Percentiles rank a stretch among this genome's conserved stretches.
phyloP scores from a whole-genome alignment of 2,113 vertebrate species.

The Oostethus manadensis region DNA sequence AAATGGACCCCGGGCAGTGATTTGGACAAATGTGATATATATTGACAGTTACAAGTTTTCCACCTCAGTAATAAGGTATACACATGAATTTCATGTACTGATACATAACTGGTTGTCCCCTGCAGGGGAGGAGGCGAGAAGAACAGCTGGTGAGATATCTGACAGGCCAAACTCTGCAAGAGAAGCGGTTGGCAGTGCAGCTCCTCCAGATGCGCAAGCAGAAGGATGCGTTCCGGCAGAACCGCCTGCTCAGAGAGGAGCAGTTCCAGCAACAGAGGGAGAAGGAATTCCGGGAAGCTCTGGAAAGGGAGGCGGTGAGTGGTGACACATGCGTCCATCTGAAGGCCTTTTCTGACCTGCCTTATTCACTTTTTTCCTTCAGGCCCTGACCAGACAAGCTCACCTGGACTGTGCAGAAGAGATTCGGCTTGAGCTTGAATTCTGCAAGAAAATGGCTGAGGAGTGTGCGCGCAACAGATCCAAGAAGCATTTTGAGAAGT shows the following conservation, averaged over 20 bases:
- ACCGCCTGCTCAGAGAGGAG: constrained; percentile 83
- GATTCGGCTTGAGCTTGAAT: constrained; percentile 71
- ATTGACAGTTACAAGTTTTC: too few relatives aligned
- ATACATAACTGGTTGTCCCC: neutral
- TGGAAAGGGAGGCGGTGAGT: constrained; percentile 86
- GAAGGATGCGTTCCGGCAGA: constrained; percentile 85
- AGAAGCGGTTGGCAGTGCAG: constrained; percentile 80
- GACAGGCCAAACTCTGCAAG: constrained; percentile 85
- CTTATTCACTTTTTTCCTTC: constrained; percentile 11
- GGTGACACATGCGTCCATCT: constrained; percentile 11
- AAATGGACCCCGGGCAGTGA: too few relatives aligned
- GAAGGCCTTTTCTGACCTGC: neutral
- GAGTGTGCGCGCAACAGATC: constrained; percentile 73
- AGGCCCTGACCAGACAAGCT: constrained; percentile 82
- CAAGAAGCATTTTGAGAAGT: constrained; percentile 77
- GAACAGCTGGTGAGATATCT: constrained; percentile 83
- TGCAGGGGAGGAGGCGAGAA: constrained; percentile 76
- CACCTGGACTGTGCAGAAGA: constrained; percentile 74
- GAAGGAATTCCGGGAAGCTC: constrained; percentile 82
- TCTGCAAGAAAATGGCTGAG: constrained; percentile 67
- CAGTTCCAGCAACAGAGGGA: constrained; percentile 82
- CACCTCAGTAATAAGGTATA: neutral
- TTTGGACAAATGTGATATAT: too few relatives aligned
- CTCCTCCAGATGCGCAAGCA: constrained; percentile 84
- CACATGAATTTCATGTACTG: neutral